Conservation (phyloP, 1,140 invertebrate genomes). For the Diuraphis noxia region DNA sequence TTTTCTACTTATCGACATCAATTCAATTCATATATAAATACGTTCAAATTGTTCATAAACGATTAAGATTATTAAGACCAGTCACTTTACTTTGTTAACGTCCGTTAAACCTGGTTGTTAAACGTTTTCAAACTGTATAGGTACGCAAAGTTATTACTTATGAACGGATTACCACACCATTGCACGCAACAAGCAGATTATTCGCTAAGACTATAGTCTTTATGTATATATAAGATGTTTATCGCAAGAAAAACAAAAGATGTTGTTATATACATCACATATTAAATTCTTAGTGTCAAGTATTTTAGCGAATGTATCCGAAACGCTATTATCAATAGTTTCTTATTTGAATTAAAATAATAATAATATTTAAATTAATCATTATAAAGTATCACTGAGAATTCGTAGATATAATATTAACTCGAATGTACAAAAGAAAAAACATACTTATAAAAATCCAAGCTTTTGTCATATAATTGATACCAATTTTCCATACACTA, state of each 20-base stretch:
- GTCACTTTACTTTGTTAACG: not conserved
- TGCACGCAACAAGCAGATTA: not conserved
- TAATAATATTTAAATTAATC: too few relatives aligned
- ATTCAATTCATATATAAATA: not conserved
- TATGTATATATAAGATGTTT: not conserved
- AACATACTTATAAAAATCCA: not conserved
- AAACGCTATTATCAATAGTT: not conserved
- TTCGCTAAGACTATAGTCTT: not conserved
- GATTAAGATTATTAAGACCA: not conserved
- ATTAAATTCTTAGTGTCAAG: not conserved
- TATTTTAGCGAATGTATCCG: not conserved
- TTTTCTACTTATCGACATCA: not conserved
- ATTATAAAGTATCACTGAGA: not conserved
- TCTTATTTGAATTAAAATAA: not conserved
- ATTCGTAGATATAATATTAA: not conserved
- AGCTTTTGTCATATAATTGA: not conserved
- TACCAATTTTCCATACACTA: not conserved
- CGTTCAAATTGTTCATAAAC: not conserved
- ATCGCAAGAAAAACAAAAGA: not conserved
- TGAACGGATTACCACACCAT: not conserved
- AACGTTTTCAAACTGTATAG: not conserved
- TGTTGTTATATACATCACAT: not conserved
- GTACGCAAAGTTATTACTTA: not conserved
- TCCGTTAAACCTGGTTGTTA: not conserved
- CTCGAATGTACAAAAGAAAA: too few relatives aligned